These are phyloP conservation scores for Melanaphis sacchari DNA, from an alignment of 1,140 invertebrate genomes.

Conservation along the genomic window DNA sequence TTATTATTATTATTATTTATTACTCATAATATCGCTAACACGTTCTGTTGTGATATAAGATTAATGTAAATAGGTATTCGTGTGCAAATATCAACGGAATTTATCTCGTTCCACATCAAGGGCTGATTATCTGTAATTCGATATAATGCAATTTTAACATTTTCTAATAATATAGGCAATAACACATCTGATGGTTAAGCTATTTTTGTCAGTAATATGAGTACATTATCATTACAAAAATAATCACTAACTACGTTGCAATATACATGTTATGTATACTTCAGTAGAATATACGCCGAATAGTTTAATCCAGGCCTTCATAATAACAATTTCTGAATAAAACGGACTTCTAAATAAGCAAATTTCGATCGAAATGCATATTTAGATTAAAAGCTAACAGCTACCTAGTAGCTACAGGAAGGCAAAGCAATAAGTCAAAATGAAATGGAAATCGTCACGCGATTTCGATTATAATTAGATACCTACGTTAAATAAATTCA, in stretches of 20 bases:
- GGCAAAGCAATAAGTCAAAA: not conserved
- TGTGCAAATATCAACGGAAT: not conserved
- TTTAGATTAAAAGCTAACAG: constrained; percentile 14
- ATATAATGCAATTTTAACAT: not conserved
- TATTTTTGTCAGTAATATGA: not conserved
- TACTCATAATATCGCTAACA: not conserved
- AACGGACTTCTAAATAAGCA: not conserved
- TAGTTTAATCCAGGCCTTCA: not conserved
- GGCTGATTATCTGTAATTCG: not conserved
- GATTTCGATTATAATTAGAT: constrained; percentile 10
- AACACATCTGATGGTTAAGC: not conserved
- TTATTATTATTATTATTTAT: not conserved
- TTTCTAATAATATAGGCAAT: not conserved
- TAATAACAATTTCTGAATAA: constrained; percentile 1
- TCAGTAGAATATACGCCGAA: not conserved
- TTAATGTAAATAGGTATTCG: not conserved
- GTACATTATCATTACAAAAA: not conserved
- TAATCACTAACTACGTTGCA: not conserved
- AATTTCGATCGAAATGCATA: not conserved
- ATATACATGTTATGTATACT: not conserved
- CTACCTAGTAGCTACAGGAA: not conserved
- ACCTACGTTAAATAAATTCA: not conserved
- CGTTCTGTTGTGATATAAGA: not conserved
- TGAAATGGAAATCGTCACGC: constrained; percentile 1
- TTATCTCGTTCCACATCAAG: not conserved